Evolutionary conservation across 2,888 invertebrate species (phyloP).

Genomic region (Empis livida): DNA sequence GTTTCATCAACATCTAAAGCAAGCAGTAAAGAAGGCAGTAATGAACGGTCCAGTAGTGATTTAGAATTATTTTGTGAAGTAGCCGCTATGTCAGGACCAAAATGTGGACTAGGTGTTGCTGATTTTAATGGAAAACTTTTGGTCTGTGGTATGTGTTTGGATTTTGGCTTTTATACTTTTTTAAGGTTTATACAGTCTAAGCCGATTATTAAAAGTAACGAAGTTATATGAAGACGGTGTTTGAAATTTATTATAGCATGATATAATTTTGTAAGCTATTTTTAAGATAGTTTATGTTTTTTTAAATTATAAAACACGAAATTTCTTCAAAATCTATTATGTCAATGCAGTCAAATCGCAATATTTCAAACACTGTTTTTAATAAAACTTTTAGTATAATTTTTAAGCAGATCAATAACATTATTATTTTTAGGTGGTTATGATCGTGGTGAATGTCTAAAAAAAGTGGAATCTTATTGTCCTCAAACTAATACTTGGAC

Average conservation of each 20-base stretch:
- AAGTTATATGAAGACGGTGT: no score
- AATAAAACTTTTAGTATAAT: background rate
- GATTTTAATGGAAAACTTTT: constrained; percentile 55
- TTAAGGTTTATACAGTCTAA: constrained; percentile 5
- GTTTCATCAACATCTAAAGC: constrained; percentile 2
- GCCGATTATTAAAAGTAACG: no score
- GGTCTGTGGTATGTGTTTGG: constrained; percentile 46
- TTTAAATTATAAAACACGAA: no score
- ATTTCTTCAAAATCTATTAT: no score
- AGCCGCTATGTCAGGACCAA: constrained; percentile 49
- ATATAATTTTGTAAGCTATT: no score
- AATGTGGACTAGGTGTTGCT: constrained; percentile 66
- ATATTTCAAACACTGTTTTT: background rate
- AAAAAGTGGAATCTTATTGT: constrained; percentile 60
- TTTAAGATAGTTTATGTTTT: no score
- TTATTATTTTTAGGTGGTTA: constrained; percentile 43
- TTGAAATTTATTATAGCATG: no score
- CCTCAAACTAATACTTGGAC: constrained; percentile 57
- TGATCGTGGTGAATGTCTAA: constrained; percentile 71
- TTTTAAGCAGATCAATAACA: no score
- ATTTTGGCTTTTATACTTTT: constrained; percentile 21
- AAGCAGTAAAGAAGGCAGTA: background rate
- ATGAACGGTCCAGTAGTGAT: constrained; percentile 19
- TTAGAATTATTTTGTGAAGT: constrained; percentile 44
- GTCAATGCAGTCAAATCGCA: no score